Conservation (phyloP, 2,113 vertebrate genomes). For the Apus apus region DNA sequence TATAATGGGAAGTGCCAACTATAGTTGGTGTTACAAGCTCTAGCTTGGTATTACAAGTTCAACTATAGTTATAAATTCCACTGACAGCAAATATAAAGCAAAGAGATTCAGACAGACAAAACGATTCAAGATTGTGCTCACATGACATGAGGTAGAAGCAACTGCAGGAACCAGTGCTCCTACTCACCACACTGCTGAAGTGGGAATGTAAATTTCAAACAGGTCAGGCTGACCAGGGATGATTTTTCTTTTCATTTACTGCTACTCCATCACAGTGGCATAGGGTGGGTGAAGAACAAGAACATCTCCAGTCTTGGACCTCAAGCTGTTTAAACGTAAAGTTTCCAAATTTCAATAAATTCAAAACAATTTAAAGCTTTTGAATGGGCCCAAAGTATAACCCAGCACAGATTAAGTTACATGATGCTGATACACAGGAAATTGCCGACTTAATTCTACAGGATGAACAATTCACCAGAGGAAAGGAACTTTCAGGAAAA, state of each 20-base stretch:
- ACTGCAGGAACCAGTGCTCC: background rate
- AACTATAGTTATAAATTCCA: background rate
- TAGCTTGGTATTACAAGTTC: background rate
- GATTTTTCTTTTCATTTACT: background rate
- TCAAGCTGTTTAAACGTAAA: background rate
- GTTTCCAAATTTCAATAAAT: background rate
- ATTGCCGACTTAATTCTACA: conserved; percentile 54
- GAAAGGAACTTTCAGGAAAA: conserved; percentile 63
- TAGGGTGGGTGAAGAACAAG: background rate
- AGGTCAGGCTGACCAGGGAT: background rate
- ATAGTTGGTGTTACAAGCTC: background rate
- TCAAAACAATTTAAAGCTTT: background rate
- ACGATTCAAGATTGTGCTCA: background rate
- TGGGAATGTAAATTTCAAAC: background rate
- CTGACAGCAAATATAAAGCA: background rate
- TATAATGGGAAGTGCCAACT: background rate
- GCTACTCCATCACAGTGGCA: background rate
- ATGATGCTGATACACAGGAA: conserved; percentile 52
- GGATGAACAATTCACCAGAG: conserved; percentile 63
- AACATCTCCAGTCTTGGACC: background rate
- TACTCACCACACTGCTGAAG: background rate
- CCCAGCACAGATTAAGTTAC: background rate
- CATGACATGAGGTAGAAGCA: background rate
- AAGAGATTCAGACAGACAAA: background rate
- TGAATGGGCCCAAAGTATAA: background rate